A percentile compares a stretch with the other conserved stretches of the same genome.
phyloP scores from a whole-genome alignment of 1,140 invertebrate species.

The Idris sp. region DNA sequence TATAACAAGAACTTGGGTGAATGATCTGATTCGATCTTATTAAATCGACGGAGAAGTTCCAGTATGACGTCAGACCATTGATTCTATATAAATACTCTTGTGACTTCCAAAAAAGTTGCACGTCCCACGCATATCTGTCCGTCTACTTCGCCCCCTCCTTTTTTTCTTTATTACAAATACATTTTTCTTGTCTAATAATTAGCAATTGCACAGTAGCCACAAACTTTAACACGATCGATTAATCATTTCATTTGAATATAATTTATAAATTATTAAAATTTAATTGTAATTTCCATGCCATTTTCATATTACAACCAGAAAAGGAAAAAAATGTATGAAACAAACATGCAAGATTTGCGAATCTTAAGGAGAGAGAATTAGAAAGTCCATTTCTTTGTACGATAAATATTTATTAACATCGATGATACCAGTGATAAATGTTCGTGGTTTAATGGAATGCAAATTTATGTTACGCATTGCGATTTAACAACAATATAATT shows the following conservation, averaged over 20 bases:
- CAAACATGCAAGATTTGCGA: not conserved
- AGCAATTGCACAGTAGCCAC: conserved; percentile 29
- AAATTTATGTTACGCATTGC: conserved; percentile 24
- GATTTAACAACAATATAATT: conserved; percentile 37
- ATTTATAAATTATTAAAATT: too few relatives aligned
- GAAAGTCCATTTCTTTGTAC: conserved; percentile 29
- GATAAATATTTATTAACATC: conserved; percentile 33
- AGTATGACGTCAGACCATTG: conserved; percentile 71
- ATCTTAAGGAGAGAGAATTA: conserved; percentile 5
- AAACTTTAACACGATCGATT: conserved; percentile 8
- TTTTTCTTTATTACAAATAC: conserved; percentile 40
- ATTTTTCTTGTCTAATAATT: conserved; percentile 34
- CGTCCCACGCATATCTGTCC: conserved; percentile 63
- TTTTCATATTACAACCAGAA: too few relatives aligned
- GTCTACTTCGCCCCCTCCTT: conserved; percentile 55
- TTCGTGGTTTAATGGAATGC: conserved; percentile 24
- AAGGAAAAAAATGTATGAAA: not conserved
- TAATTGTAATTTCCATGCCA: too few relatives aligned
- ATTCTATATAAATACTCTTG: conserved; percentile 73
- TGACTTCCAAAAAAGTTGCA: conserved; percentile 68
- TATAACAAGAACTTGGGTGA: conserved; percentile 6
- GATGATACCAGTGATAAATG: conserved; percentile 46
- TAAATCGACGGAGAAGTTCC: conserved; percentile 15
- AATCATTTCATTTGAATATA: too few relatives aligned
- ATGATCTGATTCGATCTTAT: conserved; percentile 37